Evolutionary conservation across 2,888 invertebrate species (phyloP).

Genomic region (Scelioninae gen. 1): DNA sequence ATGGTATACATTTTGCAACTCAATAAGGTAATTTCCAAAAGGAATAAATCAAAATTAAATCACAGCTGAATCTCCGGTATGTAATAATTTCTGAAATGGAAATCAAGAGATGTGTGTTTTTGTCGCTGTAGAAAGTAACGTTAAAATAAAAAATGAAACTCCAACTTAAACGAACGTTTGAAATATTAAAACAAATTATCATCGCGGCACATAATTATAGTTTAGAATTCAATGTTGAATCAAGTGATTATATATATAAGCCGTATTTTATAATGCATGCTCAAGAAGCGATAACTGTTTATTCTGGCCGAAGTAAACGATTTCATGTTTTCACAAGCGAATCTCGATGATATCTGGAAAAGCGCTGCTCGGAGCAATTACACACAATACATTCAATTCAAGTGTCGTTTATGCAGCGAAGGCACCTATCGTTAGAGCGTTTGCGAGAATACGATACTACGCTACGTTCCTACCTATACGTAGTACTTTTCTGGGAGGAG

Average conservation of each 20-base stretch:
- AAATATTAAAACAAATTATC: slow-evolving; percentile 45
- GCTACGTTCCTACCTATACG: slow-evolving; percentile 18
- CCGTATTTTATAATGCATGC: slow-evolving; percentile 53
- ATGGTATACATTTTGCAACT: not conserved
- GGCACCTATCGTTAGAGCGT: slow-evolving; percentile 48
- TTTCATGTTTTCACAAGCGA: slow-evolving; percentile 71
- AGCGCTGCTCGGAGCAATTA: slow-evolving; percentile 69
- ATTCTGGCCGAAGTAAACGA: slow-evolving; percentile 44
- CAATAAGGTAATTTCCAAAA: not conserved
- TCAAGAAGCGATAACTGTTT: slow-evolving; percentile 62
- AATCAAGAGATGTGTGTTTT: slow-evolving; percentile 11
- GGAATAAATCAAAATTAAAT: slow-evolving; percentile 1
- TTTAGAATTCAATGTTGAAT: slow-evolving; percentile 32
- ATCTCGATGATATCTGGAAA: slow-evolving; percentile 72
- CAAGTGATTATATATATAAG: slow-evolving; percentile 54
- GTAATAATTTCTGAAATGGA: slow-evolving; percentile 34
- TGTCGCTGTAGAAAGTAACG: slow-evolving; percentile 46
- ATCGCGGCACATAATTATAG: slow-evolving; percentile 23
- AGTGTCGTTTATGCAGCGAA: slow-evolving; percentile 32
- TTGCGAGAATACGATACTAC: slow-evolving; percentile 32
- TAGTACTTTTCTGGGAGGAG: slow-evolving; percentile 72
- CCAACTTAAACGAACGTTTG: slow-evolving; percentile 6
- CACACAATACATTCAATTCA: slow-evolving; percentile 57
- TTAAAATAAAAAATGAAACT: slow-evolving; percentile 54
- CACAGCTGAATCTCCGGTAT: not conserved